A percentile compares a stretch with the other conserved stretches of the same genome.
These are phyloP conservation scores for Parnassius glacialis DNA, from an alignment of 2,888 invertebrate species.

Conservation along the genomic window DNA sequence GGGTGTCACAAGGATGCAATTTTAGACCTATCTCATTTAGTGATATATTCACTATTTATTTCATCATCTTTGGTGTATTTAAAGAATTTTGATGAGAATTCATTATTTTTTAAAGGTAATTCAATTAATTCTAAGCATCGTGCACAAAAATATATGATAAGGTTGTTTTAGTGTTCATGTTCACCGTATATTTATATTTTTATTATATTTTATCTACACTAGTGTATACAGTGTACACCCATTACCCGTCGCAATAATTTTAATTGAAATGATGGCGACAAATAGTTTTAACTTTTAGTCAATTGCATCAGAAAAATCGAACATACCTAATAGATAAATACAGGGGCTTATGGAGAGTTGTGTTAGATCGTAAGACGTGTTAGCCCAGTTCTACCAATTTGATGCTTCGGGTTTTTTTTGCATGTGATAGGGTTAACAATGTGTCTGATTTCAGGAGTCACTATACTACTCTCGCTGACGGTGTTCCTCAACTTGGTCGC, in stretches of 20 bases:
- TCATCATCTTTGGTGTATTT: constrained; percentile 32
- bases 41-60: constrained; percentile 3
- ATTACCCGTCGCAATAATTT: too few species aligned
- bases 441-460: constrained; percentile 96
- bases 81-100: constrained; percentile 6
- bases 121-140: constrained; percentile 50
- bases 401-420: background rate
- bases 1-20: constrained; percentile 31
- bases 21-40: constrained; percentile 13
- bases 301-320: too few species aligned
- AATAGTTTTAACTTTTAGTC: too few species aligned
- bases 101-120: constrained; percentile 35
- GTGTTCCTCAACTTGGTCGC: constrained; percentile 99
- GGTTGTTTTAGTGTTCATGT: constrained; percentile 55
- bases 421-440: constrained; percentile 69
- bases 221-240: too few species aligned
- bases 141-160: constrained; percentile 45
- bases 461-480: constrained; percentile 99
- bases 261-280: too few species aligned
- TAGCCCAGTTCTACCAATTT: background rate
- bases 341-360: constrained; percentile 43
- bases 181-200: constrained; percentile 39
- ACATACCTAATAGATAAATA: too few species aligned
- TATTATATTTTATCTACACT: constrained; percentile 6
- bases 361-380: constrained; percentile 30